phyloP scores from a whole-genome alignment of 1,140 invertebrate genomes.

The Diabrotica undecimpunctata region DNA sequence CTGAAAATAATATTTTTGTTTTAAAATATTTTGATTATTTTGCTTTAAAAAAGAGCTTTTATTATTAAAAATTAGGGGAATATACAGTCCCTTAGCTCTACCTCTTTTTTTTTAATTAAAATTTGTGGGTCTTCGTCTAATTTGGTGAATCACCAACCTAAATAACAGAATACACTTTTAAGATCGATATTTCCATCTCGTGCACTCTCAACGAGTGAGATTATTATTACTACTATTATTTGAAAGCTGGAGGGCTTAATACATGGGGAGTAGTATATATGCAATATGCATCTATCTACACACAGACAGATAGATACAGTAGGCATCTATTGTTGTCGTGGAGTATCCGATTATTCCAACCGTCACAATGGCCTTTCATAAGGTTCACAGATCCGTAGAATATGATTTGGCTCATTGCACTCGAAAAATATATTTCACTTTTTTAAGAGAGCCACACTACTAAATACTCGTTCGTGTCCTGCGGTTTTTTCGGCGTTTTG shows the following conservation, averaged over 20 bases:
- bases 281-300: constrained; percentile 21
- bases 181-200: constrained; percentile 2
- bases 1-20: too few species aligned
- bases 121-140: too few species aligned
- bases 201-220: constrained; percentile 9
- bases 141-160: not conserved
- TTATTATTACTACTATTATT: constrained; percentile 20
- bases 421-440: constrained; percentile 43
- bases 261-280: constrained; percentile 5
- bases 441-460: constrained; percentile 33
- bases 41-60: too few species aligned
- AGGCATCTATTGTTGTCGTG: constrained; percentile 33
- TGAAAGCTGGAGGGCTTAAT: constrained; percentile 12
- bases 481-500: constrained; percentile 32
- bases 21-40: too few species aligned
- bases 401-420: constrained; percentile 48
- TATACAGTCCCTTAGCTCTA: too few species aligned
- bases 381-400: constrained; percentile 42
- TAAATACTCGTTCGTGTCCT: constrained; percentile 32
- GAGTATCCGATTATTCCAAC: constrained; percentile 40
- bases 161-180: not conserved
- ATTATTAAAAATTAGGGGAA: too few species aligned
- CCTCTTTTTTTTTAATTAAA: too few species aligned
- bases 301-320: constrained; percentile 30
- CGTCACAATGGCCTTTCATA: constrained; percentile 38